phyloP scores from a whole-genome alignment of 1,140 invertebrate genomes.

The Thereuonema tuberculata region DNA sequence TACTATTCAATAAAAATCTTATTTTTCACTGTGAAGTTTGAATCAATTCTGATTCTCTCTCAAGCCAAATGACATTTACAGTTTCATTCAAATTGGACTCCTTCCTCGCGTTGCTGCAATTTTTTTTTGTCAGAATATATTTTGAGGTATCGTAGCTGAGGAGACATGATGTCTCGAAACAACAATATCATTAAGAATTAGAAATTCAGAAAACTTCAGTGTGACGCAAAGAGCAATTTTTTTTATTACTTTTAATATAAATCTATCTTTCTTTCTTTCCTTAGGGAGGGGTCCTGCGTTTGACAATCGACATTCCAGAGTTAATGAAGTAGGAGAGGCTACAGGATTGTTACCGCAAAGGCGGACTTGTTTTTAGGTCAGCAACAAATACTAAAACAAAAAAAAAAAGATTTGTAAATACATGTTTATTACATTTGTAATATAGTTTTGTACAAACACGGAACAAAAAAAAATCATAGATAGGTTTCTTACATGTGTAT shows the following conservation, averaged over 20 bases:
- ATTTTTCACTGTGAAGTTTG: too few relatives aligned
- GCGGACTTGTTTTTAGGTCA: not conserved
- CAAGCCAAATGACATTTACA: too few relatives aligned
- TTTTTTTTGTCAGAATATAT: not conserved
- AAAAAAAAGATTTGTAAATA: too few relatives aligned
- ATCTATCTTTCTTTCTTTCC: not conserved
- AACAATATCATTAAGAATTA: not conserved
- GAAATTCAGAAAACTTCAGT: not conserved
- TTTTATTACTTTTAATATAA: not conserved
- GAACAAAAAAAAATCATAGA: too few relatives aligned
- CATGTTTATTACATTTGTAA: too few relatives aligned
- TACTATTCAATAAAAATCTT: too few relatives aligned
- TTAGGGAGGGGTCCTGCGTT: not conserved
- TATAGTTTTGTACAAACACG: too few relatives aligned
- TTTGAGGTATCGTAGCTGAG: not conserved
- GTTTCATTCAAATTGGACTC: too few relatives aligned
- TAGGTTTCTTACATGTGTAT: too few relatives aligned
- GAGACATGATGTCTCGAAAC: not conserved
- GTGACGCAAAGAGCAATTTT: not conserved
- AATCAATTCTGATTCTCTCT: too few relatives aligned
- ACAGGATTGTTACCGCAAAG: not conserved
- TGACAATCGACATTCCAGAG: conserved; percentile 2
- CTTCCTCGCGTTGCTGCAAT: too few relatives aligned
- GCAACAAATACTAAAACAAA: too few relatives aligned
- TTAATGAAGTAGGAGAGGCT: not conserved